phyloP scores from a whole-genome alignment of 2,888 invertebrate species.

The Metacarcinus magister region DNA sequence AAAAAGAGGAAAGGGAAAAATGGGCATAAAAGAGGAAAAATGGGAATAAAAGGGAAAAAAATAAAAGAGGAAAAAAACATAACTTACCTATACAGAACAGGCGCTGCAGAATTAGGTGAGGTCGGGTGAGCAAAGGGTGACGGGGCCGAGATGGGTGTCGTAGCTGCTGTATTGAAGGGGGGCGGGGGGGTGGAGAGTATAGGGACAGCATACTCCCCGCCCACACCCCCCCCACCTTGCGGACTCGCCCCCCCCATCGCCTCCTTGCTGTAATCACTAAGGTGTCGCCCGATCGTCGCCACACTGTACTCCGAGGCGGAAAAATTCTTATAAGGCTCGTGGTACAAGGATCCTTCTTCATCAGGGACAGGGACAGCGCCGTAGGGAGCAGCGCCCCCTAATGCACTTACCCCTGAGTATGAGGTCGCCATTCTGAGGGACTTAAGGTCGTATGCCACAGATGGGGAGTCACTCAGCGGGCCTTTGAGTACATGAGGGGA shows the following conservation, averaged over 20 bases:
- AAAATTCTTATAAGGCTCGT: slow-evolving; percentile 76
- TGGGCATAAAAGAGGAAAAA: background rate
- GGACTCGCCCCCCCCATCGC: slow-evolving; percentile 10
- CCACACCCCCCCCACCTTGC: slow-evolving; percentile 34
- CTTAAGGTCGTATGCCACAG: slow-evolving; percentile 70
- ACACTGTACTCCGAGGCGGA: slow-evolving; percentile 78
- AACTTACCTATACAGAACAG: slow-evolving; percentile 41
- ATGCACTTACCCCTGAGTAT: slow-evolving; percentile 69
- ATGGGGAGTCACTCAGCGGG: slow-evolving; percentile 70
- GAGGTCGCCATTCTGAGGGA: slow-evolving; percentile 68
- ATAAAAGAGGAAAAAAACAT: background rate
- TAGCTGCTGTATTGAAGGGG: slow-evolving; percentile 74
- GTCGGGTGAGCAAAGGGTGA: slow-evolving; percentile 64
- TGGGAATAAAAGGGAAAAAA: background rate
- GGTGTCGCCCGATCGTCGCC: slow-evolving; percentile 77
- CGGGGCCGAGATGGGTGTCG: slow-evolving; percentile 71
- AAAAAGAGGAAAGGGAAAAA: background rate
- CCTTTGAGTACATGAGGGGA: slow-evolving; percentile 78
- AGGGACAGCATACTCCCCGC: slow-evolving; percentile 78
- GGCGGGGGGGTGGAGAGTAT: slow-evolving; percentile 79
- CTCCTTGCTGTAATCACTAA: slow-evolving; percentile 73
- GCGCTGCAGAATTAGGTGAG: slow-evolving; percentile 33
- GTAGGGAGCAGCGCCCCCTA: slow-evolving; percentile 64
- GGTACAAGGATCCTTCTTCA: slow-evolving; percentile 76
- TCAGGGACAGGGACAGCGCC: slow-evolving; percentile 75